Percentiles rank a stretch among this genome's conserved stretches.
These are phyloP conservation scores for Contarinia nasturtii DNA, from an alignment of 1,140 invertebrate species.

Conservation along the genomic window DNA sequence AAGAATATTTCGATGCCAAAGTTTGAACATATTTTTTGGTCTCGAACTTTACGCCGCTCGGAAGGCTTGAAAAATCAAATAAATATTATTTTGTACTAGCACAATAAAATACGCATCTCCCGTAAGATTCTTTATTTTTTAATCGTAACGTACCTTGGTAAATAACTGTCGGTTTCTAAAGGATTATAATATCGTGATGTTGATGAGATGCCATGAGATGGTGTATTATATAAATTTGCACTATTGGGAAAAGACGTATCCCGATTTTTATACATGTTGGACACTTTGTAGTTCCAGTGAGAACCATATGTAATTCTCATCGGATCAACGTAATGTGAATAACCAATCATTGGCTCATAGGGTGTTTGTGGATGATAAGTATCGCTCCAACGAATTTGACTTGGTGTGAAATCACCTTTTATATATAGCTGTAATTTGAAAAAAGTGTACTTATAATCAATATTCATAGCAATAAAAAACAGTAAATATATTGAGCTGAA, in stretches of 20 bases:
- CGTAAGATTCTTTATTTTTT: no score
- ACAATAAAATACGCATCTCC: no score
- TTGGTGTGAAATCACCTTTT: conserved; percentile 23
- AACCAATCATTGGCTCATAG: conserved; percentile 13
- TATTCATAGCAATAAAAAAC: neutral
- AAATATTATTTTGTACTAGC: no score
- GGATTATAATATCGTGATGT: conserved; percentile 19
- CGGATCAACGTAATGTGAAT: conserved; percentile 13
- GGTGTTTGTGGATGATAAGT: conserved; percentile 22
- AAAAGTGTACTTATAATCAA: neutral
- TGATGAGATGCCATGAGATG: neutral
- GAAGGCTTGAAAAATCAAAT: no score
- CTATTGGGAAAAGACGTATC: no score
- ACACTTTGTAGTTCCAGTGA: neutral
- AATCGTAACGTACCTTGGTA: conserved; percentile 17
- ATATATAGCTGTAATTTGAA: conserved; percentile 14
- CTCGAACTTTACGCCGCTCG: no score
- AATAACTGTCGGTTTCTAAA: conserved; percentile 22
- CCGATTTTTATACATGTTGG: neutral
- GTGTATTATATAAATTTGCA: neutral
- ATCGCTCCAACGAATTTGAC: conserved; percentile 22
- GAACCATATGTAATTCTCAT: conserved; percentile 1
- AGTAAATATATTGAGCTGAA: no score
- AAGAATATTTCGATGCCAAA: no score
- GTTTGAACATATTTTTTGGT: no score